Conservation (phyloP, 2,113 vertebrate species). For the Charadrius vociferus region DNA sequence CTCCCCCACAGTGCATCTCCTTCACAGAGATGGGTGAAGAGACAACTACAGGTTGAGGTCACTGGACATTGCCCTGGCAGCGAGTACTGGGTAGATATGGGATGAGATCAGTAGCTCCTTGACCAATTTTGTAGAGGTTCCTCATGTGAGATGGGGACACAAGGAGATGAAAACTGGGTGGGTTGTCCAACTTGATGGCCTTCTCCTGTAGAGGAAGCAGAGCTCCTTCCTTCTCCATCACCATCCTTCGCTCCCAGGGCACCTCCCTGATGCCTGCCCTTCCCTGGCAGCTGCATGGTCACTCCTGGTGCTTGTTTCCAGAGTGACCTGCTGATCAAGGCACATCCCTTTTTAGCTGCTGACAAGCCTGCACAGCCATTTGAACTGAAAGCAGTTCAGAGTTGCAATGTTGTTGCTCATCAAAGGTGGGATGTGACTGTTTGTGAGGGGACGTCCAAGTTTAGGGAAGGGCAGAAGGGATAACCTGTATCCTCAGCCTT, state of each 20-base stretch:
- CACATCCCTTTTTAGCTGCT: not conserved
- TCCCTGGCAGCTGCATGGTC: not conserved
- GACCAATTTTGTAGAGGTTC: not conserved
- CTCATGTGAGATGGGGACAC: not conserved
- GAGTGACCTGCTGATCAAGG: constrained; percentile 8
- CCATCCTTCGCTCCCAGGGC: not conserved
- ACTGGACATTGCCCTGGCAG: not conserved
- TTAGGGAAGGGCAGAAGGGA: not conserved
- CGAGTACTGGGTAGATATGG: not conserved
- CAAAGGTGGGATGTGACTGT: not conserved
- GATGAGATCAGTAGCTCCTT: not conserved
- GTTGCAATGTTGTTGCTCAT: not conserved
- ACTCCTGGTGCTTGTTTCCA: not conserved
- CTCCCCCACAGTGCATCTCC: not conserved
- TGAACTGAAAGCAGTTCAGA: not conserved
- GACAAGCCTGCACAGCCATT: not conserved
- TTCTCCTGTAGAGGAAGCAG: not conserved
- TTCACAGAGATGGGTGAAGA: not conserved
- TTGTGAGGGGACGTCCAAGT: not conserved
- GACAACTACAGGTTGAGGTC: not conserved
- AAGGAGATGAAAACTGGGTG: not conserved
- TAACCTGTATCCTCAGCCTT: not conserved
- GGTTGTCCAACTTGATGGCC: not conserved
- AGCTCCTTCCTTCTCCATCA: not conserved
- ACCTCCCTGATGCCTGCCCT: not conserved